Conservation (phyloP, 2,888 invertebrate genomes). For the Leptopilina syphax region DNA sequence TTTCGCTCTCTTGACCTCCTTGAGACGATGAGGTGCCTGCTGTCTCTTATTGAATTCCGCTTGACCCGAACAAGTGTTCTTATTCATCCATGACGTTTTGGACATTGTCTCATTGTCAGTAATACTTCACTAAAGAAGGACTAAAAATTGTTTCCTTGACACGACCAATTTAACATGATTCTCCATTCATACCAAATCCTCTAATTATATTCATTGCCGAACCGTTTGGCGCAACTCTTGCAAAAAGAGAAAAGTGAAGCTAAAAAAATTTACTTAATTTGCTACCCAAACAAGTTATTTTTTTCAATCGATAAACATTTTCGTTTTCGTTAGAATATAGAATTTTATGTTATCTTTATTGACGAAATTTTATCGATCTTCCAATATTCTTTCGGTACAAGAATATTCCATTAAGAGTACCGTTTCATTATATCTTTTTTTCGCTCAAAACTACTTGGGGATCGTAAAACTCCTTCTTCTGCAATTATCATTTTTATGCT, state of each 20-base stretch:
- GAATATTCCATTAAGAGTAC: background rate
- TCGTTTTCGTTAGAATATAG: no score
- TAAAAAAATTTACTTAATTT: no score
- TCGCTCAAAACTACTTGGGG: background rate
- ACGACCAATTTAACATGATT: background rate
- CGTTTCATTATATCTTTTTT: background rate
- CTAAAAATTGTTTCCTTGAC: conserved; percentile 3
- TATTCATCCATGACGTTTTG: conserved; percentile 6
- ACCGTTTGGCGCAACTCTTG: no score
- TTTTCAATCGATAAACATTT: no score
- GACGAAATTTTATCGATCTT: background rate
- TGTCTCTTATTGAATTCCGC: conserved; percentile 16
- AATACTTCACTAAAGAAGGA: conserved; percentile 3
- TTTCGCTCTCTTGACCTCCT: conserved; percentile 43
- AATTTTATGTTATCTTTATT: background rate
- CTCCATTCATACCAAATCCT: background rate
- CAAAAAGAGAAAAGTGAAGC: no score
- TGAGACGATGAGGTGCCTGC: background rate
- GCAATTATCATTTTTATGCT: no score
- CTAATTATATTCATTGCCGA: background rate
- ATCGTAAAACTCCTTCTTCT: background rate
- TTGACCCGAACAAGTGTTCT: conserved; percentile 30
- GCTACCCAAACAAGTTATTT: no score
- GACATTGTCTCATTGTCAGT: conserved; percentile 30
- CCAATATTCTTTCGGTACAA: background rate